These are phyloP conservation scores for Rostratula benghalensis DNA, from an alignment of 2,113 vertebrate species.

Conservation along the genomic window DNA sequence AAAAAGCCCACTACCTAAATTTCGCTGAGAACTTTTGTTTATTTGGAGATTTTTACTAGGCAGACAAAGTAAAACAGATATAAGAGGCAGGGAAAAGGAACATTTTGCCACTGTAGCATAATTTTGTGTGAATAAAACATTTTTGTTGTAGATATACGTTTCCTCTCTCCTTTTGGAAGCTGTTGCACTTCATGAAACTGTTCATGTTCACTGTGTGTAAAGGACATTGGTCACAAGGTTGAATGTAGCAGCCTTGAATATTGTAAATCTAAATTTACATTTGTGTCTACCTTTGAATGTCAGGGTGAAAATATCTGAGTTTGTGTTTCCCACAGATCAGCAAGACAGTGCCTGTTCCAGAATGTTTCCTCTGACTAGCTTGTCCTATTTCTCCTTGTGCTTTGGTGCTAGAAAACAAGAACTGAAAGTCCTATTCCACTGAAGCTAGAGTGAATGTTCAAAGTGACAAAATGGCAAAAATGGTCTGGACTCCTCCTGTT, in stretches of 20 bases:
- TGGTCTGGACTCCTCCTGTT: background rate
- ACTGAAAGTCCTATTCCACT: background rate
- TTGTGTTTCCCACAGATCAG: background rate
- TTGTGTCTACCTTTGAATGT: background rate
- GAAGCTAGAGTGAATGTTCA: background rate
- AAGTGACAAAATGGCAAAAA: background rate
- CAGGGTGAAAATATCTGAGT: background rate
- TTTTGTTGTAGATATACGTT: background rate
- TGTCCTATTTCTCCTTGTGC: background rate
- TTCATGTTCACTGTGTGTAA: background rate
- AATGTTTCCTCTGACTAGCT: background rate
- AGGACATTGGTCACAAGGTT: background rate
- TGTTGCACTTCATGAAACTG: background rate
- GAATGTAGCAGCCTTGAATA: background rate
- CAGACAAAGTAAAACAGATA: background rate
- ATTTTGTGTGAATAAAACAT: background rate
- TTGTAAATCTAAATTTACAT: background rate
- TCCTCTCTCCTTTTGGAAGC: background rate
- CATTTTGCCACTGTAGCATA: background rate
- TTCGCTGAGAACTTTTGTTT: background rate
- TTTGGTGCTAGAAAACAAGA: background rate
- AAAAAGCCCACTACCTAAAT: rapidly evolving
- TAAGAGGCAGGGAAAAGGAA: background rate
- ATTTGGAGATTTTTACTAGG: background rate
- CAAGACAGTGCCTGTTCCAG: background rate